Base-by-base conservation (phyloP, 2,113 vertebrate genomes). In the Aepyceros melampus region DNA sequence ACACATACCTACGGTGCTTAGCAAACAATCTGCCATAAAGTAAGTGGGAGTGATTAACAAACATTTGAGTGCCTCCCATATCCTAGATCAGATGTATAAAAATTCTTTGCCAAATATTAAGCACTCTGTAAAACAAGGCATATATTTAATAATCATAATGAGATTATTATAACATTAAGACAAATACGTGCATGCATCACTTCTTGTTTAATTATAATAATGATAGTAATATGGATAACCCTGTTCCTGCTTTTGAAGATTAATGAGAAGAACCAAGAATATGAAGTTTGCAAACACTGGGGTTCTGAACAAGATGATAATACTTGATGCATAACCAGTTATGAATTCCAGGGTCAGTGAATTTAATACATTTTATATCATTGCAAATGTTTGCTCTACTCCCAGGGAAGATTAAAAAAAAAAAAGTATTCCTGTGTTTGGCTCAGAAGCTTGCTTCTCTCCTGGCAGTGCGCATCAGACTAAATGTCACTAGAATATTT, bases 381-480 rank as follows among this genome's bases (percentile, higher is more conserved):
- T 99, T 97, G 98, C 97, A 98, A 99, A 99, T 98, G 99, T 99
- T 99, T 99, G 98, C 96, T 99, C 98, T 98, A 97, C 97, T 99
- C 97, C 91, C 78, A 95, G 97, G 87, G 98, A 98, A 98, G 97
- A 98, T 98, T 98, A 94, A 97, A 96, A 97, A 97, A 43, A 43
- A 97, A 96, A 98, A 98, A 98, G 71, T 55, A 92, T 87, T 97
- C 87, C 87, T 98, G 94, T 98, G 96, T 99, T 99, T 99, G 98
- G 98, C 98, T 98, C 98, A 97, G 97, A 90, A 98, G 96, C 97
- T 98, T 99, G 97, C 93, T 97, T 98, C 98, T 98, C 97, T 98
- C 95, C 97, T 98, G 97, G 97, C 98, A 98, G 82, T 95, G 84
- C 71, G 89, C 96, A 96, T 95, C 98, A 96, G 98, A 95, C 97